These are phyloP conservation scores for Gallirallus australis DNA, from an alignment of 2,797 vertebrate genomes.

Conservation along the genomic window DNA sequence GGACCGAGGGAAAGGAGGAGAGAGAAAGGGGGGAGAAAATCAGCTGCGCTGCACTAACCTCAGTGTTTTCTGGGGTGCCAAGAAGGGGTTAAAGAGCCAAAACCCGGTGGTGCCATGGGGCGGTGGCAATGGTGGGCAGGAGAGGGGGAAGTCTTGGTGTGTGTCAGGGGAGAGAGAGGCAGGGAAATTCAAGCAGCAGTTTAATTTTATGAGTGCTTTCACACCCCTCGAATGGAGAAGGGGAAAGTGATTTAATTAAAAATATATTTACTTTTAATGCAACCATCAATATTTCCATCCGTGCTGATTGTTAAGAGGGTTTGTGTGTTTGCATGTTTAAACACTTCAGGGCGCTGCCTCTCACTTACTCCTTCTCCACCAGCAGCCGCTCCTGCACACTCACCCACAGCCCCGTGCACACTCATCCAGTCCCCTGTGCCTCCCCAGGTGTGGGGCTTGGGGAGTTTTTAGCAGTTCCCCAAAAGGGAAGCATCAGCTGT, in stretches of 20 bases:
- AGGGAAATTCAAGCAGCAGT: conserved; percentile 14
- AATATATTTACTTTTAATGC: conserved; percentile 71
- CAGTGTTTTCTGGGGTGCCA: background rate
- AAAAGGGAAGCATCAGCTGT: background rate
- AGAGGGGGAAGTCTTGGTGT: background rate
- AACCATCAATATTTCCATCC: conserved; percentile 65
- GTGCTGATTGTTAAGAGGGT: conserved; percentile 50
- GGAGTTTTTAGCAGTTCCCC: background rate
- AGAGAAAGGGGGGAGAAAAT: background rate
- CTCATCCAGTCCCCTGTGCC: background rate
- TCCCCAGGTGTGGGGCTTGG: background rate
- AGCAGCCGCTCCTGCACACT: background rate
- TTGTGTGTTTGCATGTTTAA: conserved; percentile 34
- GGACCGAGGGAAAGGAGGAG: background rate
- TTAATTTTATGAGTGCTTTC: conserved; percentile 59
- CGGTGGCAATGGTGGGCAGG: background rate
- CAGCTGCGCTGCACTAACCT: background rate
- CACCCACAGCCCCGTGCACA: fast-evolving
- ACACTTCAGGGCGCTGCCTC: background rate
- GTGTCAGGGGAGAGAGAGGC: conserved; percentile 5
- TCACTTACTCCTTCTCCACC: background rate
- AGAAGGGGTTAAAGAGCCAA: conserved; percentile 6
- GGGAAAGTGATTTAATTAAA: conserved; percentile 72
- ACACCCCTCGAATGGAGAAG: conserved; percentile 51
- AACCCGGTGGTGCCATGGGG: background rate